Evolutionary conservation across 2,888 invertebrate species (phyloP), one percentile per base, ranked within the genome.

Genomic region (Eristalis pertinax): DNA sequence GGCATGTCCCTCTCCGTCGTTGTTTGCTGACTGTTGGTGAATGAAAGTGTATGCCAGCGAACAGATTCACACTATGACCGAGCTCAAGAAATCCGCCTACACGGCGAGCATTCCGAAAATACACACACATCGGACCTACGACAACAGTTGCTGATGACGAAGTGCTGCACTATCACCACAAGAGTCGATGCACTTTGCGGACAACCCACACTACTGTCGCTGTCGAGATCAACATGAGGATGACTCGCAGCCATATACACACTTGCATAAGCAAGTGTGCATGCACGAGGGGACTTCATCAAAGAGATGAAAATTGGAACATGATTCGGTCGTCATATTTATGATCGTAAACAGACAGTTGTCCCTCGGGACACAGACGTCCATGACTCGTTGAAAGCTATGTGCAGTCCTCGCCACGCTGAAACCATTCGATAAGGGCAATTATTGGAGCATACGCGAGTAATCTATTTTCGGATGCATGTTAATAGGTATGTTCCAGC

Each of bases 111-210:
- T 80, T 84, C 87, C 84, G 68, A 84, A 87, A 80, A 87, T 79
- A 87, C 64, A 80, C 73, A 73, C 43, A 70, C 65, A 56, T 60
- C 64, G 75, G 84, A 87, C 87, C 87, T 87, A 87, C 87, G 75
- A 84, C 84, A 87, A 80, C 83, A 74, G 70, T 84, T 79, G 69
- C 86, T 72, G 69, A 83, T 83, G 86, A 86, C 86, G 83, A 83
- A 78, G 78, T 67, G 83, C 56, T 78, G 69, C 79, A 79, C 60
- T 75, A 38, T 69, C 24, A 50, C 43, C 50, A 62, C 43, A 38
- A 78, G 62, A 84, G 87, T 87, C 87, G 83, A 87, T 87, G 87
- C 84, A 87, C 84, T 87, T 84, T 87, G 72, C 79, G 58, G 79
- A 50, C 84, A 76, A 76, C 84, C 87, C 75, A 87, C 84, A 84